phyloP scores from a whole-genome alignment of 2,888 invertebrate genomes.

The Reticulitermes lucifugus region DNA sequence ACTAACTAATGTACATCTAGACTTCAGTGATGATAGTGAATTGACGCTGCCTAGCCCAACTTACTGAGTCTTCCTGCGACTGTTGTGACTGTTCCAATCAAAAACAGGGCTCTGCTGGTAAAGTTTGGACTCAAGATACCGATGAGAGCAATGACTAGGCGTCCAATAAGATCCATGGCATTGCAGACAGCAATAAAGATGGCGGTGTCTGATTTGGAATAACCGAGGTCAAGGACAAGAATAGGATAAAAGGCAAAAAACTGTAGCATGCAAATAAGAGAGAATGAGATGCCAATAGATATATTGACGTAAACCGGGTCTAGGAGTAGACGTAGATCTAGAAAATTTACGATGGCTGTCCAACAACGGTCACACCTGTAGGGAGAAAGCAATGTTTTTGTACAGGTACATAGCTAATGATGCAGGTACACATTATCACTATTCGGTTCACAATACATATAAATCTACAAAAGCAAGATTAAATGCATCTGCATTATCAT shows the following conservation, averaged over 20 bases:
- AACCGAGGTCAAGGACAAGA: slow-evolving; percentile 25
- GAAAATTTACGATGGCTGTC: slow-evolving; percentile 32
- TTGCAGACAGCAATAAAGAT: slow-evolving; percentile 60
- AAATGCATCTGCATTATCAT: too few relatives aligned
- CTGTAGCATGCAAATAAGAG: slow-evolving; percentile 30
- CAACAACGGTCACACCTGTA: slow-evolving; percentile 14
- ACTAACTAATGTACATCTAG: too few relatives aligned
- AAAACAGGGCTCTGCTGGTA: slow-evolving; percentile 74
- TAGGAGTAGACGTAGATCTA: slow-evolving; percentile 39
- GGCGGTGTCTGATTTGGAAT: slow-evolving; percentile 37
- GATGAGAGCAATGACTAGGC: slow-evolving; percentile 73
- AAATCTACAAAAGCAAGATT: too few relatives aligned
- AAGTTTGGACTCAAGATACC: slow-evolving; percentile 71
- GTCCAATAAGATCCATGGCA: slow-evolving; percentile 61
- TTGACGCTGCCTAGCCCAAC: neutral
- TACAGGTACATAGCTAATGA: too few relatives aligned
- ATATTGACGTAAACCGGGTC: slow-evolving; percentile 40
- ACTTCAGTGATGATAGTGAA: too few relatives aligned
- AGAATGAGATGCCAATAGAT: slow-evolving; percentile 26
- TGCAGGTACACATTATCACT: too few relatives aligned
- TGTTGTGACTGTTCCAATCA: slow-evolving; percentile 73
- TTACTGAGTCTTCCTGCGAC: slow-evolving; percentile 62
- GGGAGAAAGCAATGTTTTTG: too few relatives aligned
- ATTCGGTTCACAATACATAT: too few relatives aligned
- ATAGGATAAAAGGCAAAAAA: slow-evolving; percentile 37